Evolutionary conservation across 1,140 invertebrate species (phyloP).

Genomic region (Apis laboriosa): DNA sequence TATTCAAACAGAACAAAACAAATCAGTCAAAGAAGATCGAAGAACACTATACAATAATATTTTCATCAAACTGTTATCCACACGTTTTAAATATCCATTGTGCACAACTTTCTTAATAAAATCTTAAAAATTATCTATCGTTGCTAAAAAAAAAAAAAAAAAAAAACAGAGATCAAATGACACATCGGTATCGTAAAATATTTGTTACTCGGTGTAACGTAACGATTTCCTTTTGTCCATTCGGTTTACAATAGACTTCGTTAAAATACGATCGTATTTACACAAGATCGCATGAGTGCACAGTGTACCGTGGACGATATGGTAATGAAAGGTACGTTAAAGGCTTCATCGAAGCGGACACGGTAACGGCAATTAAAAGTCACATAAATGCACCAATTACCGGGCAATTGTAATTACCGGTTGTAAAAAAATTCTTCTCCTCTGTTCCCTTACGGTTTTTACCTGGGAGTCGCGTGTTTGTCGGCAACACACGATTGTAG

Average conservation of each 20-base stretch:
- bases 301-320: not conserved
- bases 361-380: slow-evolving; percentile 48
- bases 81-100: too few relatives aligned
- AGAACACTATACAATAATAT: too few relatives aligned
- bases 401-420: slow-evolving; percentile 21
- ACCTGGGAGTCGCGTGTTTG: not conserved
- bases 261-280: slow-evolving; percentile 38
- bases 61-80: too few relatives aligned
- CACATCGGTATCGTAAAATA: too few relatives aligned
- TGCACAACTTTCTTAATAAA: too few relatives aligned
- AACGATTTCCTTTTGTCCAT: slow-evolving; percentile 25
- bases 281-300: slow-evolving; percentile 3
- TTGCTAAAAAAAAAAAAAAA: too few relatives aligned
- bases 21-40: too few relatives aligned
- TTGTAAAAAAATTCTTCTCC: slow-evolving; percentile 7
- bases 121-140: too few relatives aligned
- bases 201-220: not conserved
- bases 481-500: not conserved
- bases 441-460: not conserved
- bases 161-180: too few relatives aligned
- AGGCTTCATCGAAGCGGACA: slow-evolving; percentile 10
- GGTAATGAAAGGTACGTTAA: slow-evolving; percentile 46
- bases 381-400: slow-evolving; percentile 43
- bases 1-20: too few relatives aligned
- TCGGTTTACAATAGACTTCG: slow-evolving; percentile 42